Evolutionary conservation across 2,797 vertebrate species (phyloP).

Genomic region (Odontamblyopus lacepedii): DNA sequence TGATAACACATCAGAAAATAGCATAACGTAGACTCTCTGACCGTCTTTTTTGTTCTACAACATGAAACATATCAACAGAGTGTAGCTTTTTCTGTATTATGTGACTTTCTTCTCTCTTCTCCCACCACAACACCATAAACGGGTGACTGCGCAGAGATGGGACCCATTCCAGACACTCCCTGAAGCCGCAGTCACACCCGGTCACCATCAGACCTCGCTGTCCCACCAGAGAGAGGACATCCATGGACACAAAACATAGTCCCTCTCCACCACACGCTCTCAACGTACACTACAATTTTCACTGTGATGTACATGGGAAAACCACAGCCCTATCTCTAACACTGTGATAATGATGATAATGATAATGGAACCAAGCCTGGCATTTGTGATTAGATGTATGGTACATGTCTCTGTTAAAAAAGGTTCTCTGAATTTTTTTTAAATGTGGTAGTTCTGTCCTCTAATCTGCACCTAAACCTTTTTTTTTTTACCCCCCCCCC

Average conservation of each 20-base stretch:
- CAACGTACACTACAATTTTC: constrained; percentile 7
- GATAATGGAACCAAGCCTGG: background rate
- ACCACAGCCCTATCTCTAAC: background rate
- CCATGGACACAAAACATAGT: constrained; percentile 34
- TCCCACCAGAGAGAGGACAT: constrained; percentile 47
- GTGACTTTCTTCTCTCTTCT: constrained; percentile 49
- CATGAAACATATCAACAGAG: background rate
- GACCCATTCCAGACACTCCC: constrained; percentile 68
- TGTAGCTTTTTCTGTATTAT: constrained; percentile 3
- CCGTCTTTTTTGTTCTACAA: background rate
- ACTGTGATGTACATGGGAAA: background rate
- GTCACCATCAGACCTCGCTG: constrained; percentile 53
- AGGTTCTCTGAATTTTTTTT: background rate
- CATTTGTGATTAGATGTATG: background rate
- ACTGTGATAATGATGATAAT: too few relatives aligned
- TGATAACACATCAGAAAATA: too few relatives aligned
- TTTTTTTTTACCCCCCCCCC: too few relatives aligned
- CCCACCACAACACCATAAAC: constrained; percentile 45
- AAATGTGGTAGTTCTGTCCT: too few relatives aligned
- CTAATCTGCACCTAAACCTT: background rate
- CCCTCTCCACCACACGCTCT: constrained; percentile 31
- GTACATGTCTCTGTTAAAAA: background rate
- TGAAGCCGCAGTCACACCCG: constrained; percentile 69
- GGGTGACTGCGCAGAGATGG: constrained; percentile 63
- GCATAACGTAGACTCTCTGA: too few relatives aligned